These are phyloP conservation scores for Aradophagus sp. DNA, from an alignment of 1,140 invertebrate species.

Conservation along the genomic window DNA sequence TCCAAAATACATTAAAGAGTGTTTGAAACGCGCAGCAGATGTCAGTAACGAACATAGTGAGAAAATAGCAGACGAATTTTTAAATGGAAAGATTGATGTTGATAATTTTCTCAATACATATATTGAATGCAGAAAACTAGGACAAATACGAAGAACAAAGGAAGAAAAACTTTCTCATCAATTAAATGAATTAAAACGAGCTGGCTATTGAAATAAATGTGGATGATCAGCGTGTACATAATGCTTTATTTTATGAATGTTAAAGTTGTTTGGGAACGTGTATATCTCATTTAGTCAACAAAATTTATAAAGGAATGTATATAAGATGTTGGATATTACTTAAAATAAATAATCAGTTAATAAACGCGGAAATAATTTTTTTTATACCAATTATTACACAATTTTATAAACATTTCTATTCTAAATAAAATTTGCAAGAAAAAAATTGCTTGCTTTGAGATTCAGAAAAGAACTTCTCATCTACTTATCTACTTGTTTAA, in stretches of 20 bases:
- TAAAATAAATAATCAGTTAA: no score
- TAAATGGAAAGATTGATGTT: slow-evolving; percentile 83
- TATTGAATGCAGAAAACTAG: slow-evolving; percentile 80
- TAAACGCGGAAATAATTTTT: no score
- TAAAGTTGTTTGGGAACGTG: no score
- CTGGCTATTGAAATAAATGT: slow-evolving; percentile 73
- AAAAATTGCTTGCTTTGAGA: no score
- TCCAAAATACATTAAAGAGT: slow-evolving; percentile 83
- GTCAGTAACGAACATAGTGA: slow-evolving; percentile 85
- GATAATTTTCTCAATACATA: slow-evolving; percentile 83
- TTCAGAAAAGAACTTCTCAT: no score
- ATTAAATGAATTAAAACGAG: slow-evolving; percentile 80
- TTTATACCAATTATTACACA: no score
- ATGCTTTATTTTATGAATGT: slow-evolving; percentile 64
- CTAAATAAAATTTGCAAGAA: no score
- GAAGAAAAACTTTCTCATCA: slow-evolving; percentile 85
- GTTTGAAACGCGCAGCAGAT: slow-evolving; percentile 77
- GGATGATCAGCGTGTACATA: slow-evolving; percentile 66
- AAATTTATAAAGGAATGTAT: no score
- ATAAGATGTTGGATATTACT: no score
- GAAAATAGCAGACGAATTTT: slow-evolving; percentile 82
- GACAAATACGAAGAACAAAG: slow-evolving; percentile 82
- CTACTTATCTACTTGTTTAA: no score
- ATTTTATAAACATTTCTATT: no score
- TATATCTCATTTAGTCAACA: no score